These are phyloP conservation scores for Bergia puertoricense DNA, from an alignment of 92 coral and sea anemone species.

Conservation along the genomic window DNA sequence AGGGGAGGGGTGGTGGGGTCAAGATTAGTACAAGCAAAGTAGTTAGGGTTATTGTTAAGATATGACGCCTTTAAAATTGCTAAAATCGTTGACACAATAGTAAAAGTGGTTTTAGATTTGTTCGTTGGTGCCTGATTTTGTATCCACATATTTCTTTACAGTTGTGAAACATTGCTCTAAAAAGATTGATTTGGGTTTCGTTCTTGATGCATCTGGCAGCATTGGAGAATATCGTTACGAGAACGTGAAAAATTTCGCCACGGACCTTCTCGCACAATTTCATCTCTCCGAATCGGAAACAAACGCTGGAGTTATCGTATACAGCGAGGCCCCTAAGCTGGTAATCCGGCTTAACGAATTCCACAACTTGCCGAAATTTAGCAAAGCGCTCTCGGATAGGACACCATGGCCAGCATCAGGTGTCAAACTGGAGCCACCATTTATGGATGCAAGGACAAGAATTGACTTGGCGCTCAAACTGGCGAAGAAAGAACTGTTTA, in stretches of 20 bases:
- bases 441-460: conserved; percentile 2
- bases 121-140: background rate
- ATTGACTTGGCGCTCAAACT: background rate
- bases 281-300: conserved; percentile 10
- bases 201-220: conserved; percentile 27
- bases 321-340: conserved; percentile 13
- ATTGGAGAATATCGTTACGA: background rate
- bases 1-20: too few relatives aligned
- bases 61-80: too few relatives aligned
- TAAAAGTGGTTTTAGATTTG: background rate
- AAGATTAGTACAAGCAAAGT: too few relatives aligned
- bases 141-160: background rate
- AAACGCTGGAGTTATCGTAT: conserved; percentile 21
- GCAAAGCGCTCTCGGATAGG: background rate
- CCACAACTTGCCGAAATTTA: background rate
- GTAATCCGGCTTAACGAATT: conserved; percentile 20
- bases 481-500: background rate
- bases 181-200: conserved; percentile 28
- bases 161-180: background rate
- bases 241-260: background rate
- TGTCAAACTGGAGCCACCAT: background rate
- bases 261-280: background rate
- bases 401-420: background rate
- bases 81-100: too few relatives aligned
- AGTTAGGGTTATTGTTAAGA: too few relatives aligned